Evolutionary conservation across 2,888 invertebrate species (phyloP).

Genomic region (Parnassius smintheus): DNA sequence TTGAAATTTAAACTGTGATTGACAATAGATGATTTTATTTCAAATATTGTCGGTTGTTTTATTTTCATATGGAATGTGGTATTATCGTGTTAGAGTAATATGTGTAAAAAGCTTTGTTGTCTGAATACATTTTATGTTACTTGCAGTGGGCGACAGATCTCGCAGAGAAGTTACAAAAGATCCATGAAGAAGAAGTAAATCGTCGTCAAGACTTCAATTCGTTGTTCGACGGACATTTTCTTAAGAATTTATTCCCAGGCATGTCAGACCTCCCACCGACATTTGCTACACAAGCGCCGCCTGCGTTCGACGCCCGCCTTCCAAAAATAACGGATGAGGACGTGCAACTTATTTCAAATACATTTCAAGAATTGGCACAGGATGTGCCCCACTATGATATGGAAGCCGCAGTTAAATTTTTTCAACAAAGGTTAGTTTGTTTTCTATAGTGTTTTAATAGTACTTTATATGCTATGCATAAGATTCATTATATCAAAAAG

Average conservation of each 20-base stretch:
- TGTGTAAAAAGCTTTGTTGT: no score
- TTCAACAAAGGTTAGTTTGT: slow-evolving; percentile 79
- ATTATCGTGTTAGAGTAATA: no score
- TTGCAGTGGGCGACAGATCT: slow-evolving; percentile 90
- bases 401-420: slow-evolving; percentile 86
- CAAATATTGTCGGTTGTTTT: no score
- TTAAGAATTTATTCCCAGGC: slow-evolving; percentile 93
- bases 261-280: slow-evolving; percentile 92
- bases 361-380: slow-evolving; percentile 85
- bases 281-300: slow-evolving; percentile 90
- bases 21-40: no score
- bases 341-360: slow-evolving; percentile 82
- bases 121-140: no score
- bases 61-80: no score
- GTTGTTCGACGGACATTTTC: slow-evolving; percentile 91
- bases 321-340: slow-evolving; percentile 83
- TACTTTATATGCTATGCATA: no score
- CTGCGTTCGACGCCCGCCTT: slow-evolving; percentile 86
- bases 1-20: no score
- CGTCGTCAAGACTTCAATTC: slow-evolving; percentile 89
- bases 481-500: no score
- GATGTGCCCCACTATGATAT: slow-evolving; percentile 86
- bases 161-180: slow-evolving; percentile 87
- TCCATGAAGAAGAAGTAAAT: slow-evolving; percentile 91
- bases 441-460: background rate